Evolutionary conservation across 2,113 vertebrate species (phyloP).

Genomic region (Gallinago media): DNA sequence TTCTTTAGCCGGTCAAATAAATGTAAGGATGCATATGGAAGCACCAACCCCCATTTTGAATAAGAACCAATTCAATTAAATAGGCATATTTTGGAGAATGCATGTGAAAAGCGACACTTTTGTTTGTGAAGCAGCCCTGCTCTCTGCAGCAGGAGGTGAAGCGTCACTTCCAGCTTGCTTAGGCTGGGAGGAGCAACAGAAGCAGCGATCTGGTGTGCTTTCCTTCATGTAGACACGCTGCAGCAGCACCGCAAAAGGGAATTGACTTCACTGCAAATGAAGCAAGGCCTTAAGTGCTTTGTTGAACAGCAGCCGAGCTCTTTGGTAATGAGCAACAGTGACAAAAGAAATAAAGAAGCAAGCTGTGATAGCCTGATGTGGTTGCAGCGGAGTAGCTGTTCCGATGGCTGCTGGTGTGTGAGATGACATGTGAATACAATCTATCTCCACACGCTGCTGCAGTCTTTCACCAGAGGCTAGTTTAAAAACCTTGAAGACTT

Average conservation of each 20-base stretch:
- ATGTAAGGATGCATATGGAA: neutral
- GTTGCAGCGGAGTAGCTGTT: conserved; percentile 1
- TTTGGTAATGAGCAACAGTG: conserved; percentile 51
- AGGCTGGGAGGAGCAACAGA: neutral
- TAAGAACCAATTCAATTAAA: neutral
- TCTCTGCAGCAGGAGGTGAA: neutral
- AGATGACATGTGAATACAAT: neutral
- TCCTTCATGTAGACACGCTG: conserved; percentile 29
- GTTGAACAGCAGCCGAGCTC: conserved; percentile 62
- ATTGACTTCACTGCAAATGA: conserved; percentile 37
- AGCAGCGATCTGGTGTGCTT: rapidly evolving
- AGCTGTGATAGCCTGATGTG: neutral
- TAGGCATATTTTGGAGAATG: neutral
- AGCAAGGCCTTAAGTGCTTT: conserved; percentile 61
- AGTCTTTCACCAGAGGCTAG: conserved; percentile 53
- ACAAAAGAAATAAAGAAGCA: conserved; percentile 47
- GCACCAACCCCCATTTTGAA: neutral
- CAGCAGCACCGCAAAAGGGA: conserved; percentile 6
- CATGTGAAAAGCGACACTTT: rapidly evolving
- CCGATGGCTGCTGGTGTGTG: neutral
- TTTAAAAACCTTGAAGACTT: conserved; percentile 47
- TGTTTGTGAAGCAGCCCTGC: neutral
- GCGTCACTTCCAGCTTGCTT: neutral
- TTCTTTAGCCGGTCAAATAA: neutral
- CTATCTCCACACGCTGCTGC: neutral